phyloP scores from a whole-genome alignment of 2,113 vertebrate genomes.

The Noctilio leporinus region DNA sequence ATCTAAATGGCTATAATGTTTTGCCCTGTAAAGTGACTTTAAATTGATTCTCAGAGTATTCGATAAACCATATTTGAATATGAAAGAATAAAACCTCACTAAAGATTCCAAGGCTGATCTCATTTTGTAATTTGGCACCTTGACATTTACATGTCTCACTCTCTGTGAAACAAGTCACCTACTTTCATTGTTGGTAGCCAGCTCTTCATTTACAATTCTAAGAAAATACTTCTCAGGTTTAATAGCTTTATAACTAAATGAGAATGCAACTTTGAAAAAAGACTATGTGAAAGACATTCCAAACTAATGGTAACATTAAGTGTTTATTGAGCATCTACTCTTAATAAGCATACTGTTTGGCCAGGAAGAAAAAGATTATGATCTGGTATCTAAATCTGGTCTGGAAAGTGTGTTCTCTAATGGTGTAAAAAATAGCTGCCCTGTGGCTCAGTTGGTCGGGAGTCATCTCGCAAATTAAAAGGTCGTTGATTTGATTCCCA shows the following conservation, averaged over 20 bases:
- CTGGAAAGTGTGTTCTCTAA: neutral
- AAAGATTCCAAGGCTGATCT: constrained; percentile 31
- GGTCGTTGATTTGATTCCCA: too few relatives aligned
- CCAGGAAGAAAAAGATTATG: neutral
- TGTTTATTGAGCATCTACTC: constrained; percentile 2
- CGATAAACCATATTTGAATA: constrained; percentile 28
- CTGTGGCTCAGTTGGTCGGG: too few relatives aligned
- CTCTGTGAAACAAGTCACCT: constrained; percentile 25
- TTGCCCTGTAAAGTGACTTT: constrained; percentile 26
- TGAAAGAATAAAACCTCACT: constrained; percentile 29
- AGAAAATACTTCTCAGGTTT: constrained; percentile 34
- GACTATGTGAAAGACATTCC: neutral
- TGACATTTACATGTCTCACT: constrained; percentile 31
- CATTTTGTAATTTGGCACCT: constrained; percentile 46
- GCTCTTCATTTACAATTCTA: constrained; percentile 25
- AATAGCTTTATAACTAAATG: constrained; percentile 37
- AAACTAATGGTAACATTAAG: constrained; percentile 7
- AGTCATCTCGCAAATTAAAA: too few relatives aligned
- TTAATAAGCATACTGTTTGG: neutral
- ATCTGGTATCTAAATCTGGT: neutral
- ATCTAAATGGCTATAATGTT: constrained; percentile 2
- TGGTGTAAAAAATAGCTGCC: neutral
- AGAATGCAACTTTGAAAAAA: neutral
- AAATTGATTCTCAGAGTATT: constrained; percentile 47
- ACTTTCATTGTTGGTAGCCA: constrained; percentile 21